These are phyloP conservation scores for Xestoiulus laeticollis DNA, from an alignment of 2,888 invertebrate genomes.

Conservation along the genomic window DNA sequence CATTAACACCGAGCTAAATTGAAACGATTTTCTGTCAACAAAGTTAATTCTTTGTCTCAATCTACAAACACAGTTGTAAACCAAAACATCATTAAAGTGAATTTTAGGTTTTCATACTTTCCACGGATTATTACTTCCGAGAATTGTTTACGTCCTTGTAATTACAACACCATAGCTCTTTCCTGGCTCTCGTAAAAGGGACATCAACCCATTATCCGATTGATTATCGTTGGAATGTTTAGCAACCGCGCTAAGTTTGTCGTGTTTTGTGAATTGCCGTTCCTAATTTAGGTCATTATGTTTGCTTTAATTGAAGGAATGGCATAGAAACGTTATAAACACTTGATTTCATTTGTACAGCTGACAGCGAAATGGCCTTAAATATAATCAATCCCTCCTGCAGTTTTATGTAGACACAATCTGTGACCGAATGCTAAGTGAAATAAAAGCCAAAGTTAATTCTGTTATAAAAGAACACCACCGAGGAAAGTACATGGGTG, in stretches of 20 bases:
- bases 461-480: not conserved
- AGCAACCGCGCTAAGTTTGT: not conserved
- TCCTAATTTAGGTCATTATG: not conserved
- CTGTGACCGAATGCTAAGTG: not conserved
- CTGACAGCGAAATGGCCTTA: not conserved
- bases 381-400: not conserved
- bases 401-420: not conserved
- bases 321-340: not conserved
- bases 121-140: not conserved
- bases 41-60: not conserved
- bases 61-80: not conserved
- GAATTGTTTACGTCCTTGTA: slow-evolving; percentile 1
- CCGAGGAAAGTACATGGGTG: not conserved
- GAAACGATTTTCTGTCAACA: no score
- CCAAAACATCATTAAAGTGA: not conserved
- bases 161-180: slow-evolving; percentile 4
- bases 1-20: no score
- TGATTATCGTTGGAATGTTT: not conserved
- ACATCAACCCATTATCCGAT: slow-evolving; percentile 13
- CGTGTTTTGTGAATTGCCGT: not conserved
- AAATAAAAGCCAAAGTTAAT: not conserved
- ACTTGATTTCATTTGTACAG: slow-evolving; percentile 8
- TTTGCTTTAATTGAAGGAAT: slow-evolving; percentile 7
- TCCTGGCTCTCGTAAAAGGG: not conserved
- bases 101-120: not conserved